These are phyloP conservation scores for Siniperca knerii DNA, from an alignment of 2,113 vertebrate species.

Conservation along the genomic window DNA sequence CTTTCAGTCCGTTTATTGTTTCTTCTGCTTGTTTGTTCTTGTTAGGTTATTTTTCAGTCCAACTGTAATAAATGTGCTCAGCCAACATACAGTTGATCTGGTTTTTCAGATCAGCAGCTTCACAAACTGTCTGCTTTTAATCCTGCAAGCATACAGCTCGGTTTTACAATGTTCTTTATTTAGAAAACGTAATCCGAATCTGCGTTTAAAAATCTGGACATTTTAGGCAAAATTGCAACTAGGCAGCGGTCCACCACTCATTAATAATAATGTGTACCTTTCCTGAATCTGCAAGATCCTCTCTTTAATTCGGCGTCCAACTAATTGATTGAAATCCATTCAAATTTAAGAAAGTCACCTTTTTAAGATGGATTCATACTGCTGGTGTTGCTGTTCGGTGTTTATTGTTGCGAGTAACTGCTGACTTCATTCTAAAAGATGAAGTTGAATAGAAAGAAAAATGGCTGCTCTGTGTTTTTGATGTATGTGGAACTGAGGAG, in stretches of 20 bases:
- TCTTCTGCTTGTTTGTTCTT: no score
- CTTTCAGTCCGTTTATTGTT: neutral
- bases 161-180: no score
- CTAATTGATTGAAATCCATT: neutral
- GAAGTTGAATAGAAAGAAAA: neutral
- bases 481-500: no score
- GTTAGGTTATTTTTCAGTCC: neutral
- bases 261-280: neutral
- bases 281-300: no score
- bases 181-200: no score
- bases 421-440: neutral
- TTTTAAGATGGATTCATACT: neutral
- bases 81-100: no score
- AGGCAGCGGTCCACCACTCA: no score
- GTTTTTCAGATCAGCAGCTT: no score
- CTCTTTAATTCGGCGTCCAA: neutral
- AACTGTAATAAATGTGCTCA: no score
- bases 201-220: neutral
- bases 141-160: no score
- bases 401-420: neutral
- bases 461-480: neutral
- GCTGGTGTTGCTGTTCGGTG: neutral
- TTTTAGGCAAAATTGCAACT: rapidly evolving
- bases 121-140: no score
- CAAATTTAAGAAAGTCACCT: no score